Evolutionary conservation across 1,140 invertebrate genomes (phyloP), one percentile per base, ranked within the genome.

Genomic region (Drosophila chauvacae): DNA sequence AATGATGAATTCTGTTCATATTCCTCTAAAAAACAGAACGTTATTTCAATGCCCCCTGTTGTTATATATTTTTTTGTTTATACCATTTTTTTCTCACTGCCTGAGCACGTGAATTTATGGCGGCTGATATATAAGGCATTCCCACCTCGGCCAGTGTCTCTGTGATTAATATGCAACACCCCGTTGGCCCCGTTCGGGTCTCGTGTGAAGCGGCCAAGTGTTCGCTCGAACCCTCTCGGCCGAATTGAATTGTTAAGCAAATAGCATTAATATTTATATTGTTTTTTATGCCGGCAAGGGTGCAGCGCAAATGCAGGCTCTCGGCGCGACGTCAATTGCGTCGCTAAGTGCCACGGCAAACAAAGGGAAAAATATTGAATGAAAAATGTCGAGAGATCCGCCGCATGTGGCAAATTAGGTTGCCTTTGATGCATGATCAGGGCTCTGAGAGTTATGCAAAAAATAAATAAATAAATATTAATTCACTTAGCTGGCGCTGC

Each of bases 221-320:
- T 90, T 78, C 59, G 30, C 77, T 42, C 69, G 69, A 58, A 65
- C 75, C 71, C 59, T 58, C 28, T 57, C 33, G 39, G 4, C 48
- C 73, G 74, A 81, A 90, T 90, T 90, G 85, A 90, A 90, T 86
- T 83, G 78, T 90, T 90, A 81, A 79, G 86, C 86, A 90, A 90
- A 90, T 79, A 90, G 78, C 81, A 90, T 90, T 90, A 90, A 90
- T 90, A 90, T 90, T 90, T 90, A 90, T 90, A 90, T 88, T 81
- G 73, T 76, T 81, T 79, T 69, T 69, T 77, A 28, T 42, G 10
- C 20, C 41, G 51, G 26, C 72, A 69, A 56, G 74, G 75, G 78
- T 81, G 78, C 70, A 61, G 33, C 14, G 3, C 18, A 16, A 37
- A 23, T 56, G 53, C 53, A 56, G 53, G 37, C 35, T 39, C 53